phyloP scores from a whole-genome alignment of 2,888 invertebrate genomes.

The Muschampia plurimacula region DNA sequence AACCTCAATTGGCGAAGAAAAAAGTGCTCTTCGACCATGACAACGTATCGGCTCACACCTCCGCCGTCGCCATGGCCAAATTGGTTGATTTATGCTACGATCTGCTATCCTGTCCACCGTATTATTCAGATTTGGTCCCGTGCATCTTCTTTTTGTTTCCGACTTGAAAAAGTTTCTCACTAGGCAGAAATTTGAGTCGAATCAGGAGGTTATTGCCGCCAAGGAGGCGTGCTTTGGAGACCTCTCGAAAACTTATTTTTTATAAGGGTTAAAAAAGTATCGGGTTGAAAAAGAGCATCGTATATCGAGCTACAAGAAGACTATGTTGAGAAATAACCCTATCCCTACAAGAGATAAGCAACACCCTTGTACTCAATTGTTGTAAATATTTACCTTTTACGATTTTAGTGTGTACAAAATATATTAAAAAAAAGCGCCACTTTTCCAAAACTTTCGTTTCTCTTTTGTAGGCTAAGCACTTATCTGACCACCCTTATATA shows the following conservation, averaged over 20 bases:
- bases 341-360: no score
- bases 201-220: slow-evolving; percentile 8
- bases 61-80: slow-evolving; percentile 40
- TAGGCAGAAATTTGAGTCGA: slow-evolving; percentile 5
- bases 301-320: no score
- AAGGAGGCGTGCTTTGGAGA: background rate
- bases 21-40: slow-evolving; percentile 40
- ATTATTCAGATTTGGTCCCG: slow-evolving; percentile 44
- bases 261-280: no score
- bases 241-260: background rate
- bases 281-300: no score
- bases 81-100: slow-evolving; percentile 38
- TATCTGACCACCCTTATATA: no score
- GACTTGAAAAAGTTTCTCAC: slow-evolving; percentile 16
- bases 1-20: slow-evolving; percentile 42
- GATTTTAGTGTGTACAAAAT: no score
- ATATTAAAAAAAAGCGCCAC: no score
- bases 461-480: no score
- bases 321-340: no score
- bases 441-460: no score
- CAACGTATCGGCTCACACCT: slow-evolving; percentile 36
- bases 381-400: no score
- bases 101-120: slow-evolving; percentile 42
- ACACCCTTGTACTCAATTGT: no score
- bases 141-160: slow-evolving; percentile 44